Conservation (phyloP, 2,888 invertebrate species). For the Conops quadrifasciatus region DNA sequence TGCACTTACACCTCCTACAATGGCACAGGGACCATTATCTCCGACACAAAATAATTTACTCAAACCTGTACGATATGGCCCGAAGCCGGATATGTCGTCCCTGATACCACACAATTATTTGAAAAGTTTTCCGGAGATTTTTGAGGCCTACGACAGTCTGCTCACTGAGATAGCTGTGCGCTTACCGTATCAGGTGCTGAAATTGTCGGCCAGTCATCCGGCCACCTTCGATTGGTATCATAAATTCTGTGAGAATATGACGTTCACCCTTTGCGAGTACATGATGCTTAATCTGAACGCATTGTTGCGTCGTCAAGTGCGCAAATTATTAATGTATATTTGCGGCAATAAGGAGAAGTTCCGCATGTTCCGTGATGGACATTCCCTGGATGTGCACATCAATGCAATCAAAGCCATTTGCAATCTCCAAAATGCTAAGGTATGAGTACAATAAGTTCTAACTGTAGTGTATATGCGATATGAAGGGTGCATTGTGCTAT, state of each 20-base stretch:
- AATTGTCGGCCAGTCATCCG: conserved; percentile 62
- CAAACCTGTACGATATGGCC: conserved; percentile 81
- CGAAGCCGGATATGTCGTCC: conserved; percentile 94
- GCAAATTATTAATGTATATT: conserved; percentile 89
- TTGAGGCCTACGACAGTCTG: conserved; percentile 93
- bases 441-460: conserved; percentile 42
- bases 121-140: conserved; percentile 91
- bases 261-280: conserved; percentile 85
- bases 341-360: conserved; percentile 97
- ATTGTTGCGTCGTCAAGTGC: conserved; percentile 80
- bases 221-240: conserved; percentile 67
- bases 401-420: conserved; percentile 70
- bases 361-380: conserved; percentile 90
- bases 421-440: conserved; percentile 60
- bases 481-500: no score
- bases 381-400: conserved; percentile 90
- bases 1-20: conserved; percentile 29
- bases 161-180: conserved; percentile 94
- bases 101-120: conserved; percentile 94
- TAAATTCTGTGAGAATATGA: conserved; percentile 73
- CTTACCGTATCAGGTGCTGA: conserved; percentile 87
- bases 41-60: conserved; percentile 68
- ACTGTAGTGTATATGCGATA: no score
- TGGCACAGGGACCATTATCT: conserved; percentile 40
- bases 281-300: conserved; percentile 90